Base-by-base conservation (phyloP, 2,113 vertebrate genomes). In the Alexandromys fortis region DNA sequence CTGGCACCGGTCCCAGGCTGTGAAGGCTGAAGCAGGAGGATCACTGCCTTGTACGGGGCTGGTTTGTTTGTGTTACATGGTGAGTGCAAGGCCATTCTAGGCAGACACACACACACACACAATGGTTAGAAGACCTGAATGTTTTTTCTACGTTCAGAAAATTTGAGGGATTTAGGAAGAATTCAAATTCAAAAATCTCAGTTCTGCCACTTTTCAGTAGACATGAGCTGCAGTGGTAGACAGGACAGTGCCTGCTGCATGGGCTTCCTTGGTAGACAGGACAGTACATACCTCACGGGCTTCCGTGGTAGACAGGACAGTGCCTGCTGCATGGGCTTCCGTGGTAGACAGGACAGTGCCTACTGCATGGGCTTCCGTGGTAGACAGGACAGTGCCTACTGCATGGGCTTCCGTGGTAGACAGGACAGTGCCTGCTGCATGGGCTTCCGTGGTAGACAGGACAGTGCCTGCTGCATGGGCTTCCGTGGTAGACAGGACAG, bases 151-250 rank as follows among this genome's bases (percentile, higher is more conserved):
- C 47, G 42, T 55, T 83, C 47, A 89, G 65, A 86, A 92, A 89
- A 78, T 14, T 89, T 6, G 10, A 38, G 55, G n/a, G 38, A 81
- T 6, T 85, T 88, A 72, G 90, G 82, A 72, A 77, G 24, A 93
- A 94, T 96, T 95, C 79, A 68, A 67, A 96, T 72, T 89, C 7
- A 78, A 55, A 87, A 85, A 58, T 58, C 63, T 93, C 61, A 78
- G 21, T 95, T 76, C 47, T 90, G 75, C 73, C 77, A 63, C 28
- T 61, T 83, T 83, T 28, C 19, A 28, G 5, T 21, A 89, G n/a
- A 55, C 67, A 2, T 63, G 58, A 90, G 16, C 73, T 38, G 24
- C 35, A 67, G 30, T 14, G 52, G 45, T 89, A 65, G 26, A 35
- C 22, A 17, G 49, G 68, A 52, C 24, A 78, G 3, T 89, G 24